These are phyloP conservation scores for Cathartes aura DNA, from an alignment of 2,113 vertebrate species.

Conservation along the genomic window DNA sequence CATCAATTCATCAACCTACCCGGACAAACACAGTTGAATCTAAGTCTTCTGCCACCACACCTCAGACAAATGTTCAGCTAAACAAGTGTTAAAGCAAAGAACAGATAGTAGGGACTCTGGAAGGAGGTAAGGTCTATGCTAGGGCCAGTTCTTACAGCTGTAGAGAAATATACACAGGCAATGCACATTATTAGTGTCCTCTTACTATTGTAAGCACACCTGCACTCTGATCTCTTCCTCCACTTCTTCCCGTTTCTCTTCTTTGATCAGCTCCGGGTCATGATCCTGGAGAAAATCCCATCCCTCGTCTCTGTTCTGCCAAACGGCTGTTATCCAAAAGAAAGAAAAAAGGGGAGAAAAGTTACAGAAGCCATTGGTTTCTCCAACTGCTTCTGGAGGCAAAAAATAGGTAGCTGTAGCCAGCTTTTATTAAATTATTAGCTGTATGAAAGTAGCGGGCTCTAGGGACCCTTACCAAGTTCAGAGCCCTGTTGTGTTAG, in stretches of 20 bases:
- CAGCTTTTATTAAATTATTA: not conserved
- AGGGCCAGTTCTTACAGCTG: not conserved
- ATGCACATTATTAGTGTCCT: not conserved
- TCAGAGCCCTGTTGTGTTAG: not conserved
- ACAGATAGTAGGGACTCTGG: not conserved
- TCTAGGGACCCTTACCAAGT: not conserved
- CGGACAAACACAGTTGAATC: not conserved
- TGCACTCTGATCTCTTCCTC: slow-evolving; percentile 85
- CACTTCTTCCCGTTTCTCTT: slow-evolving; percentile 80
- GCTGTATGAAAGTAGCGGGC: not conserved
- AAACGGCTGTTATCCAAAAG: slow-evolving; percentile 72
- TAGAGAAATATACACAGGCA: not conserved
- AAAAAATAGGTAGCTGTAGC: not conserved
- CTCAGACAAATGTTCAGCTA: not conserved
- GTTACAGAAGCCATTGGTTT: not conserved
- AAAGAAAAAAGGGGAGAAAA: not conserved
- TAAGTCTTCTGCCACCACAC: not conserved
- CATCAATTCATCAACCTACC: slow-evolving; percentile 87
- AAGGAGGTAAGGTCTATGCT: not conserved
- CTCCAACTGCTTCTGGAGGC: not conserved
- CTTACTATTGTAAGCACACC: slow-evolving; percentile 61
- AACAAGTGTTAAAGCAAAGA: not conserved
- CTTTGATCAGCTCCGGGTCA: slow-evolving; percentile 81
- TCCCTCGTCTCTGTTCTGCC: slow-evolving; percentile 79
- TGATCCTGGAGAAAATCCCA: slow-evolving; percentile 80